phyloP scores from a whole-genome alignment of 2,888 invertebrate genomes.

The Tridacna crocea region DNA sequence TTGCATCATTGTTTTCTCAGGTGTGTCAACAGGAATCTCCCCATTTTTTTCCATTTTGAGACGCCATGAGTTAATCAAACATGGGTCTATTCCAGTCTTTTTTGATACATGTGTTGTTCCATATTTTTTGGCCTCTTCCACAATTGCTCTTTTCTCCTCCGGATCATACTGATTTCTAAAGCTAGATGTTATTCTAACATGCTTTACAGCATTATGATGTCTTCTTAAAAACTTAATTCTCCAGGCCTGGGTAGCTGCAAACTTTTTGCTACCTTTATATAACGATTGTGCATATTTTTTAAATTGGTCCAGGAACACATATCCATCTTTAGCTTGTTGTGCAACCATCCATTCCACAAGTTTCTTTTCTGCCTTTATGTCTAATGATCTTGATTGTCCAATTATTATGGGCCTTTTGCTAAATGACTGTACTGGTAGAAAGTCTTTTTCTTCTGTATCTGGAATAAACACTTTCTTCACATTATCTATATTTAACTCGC shows the following conservation, averaged over 20 bases:
- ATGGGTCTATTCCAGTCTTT: conserved; percentile 54
- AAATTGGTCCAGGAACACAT: conserved; percentile 59
- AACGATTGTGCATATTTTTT: conserved; percentile 58
- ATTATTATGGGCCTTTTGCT: conserved; percentile 54
- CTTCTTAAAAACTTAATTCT: conserved; percentile 54
- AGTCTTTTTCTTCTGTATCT: conserved; percentile 26
- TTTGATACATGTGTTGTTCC: conserved; percentile 57
- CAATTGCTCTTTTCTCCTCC: conserved; percentile 58
- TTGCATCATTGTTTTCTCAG: background rate
- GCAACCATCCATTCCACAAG: conserved; percentile 57
- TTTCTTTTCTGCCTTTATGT: conserved; percentile 58
- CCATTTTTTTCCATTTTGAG: conserved; percentile 50
- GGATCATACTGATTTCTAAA: conserved; percentile 58
- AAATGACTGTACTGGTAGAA: conserved; percentile 33
- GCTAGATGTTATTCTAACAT: conserved; percentile 55
- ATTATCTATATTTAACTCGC: conserved; percentile 50
- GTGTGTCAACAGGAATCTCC: conserved; percentile 21
- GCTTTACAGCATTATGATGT: conserved; percentile 55
- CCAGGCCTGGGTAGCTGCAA: conserved; percentile 63
- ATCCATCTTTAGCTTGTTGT: conserved; percentile 51
- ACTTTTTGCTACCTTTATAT: conserved; percentile 59
- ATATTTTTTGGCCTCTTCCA: conserved; percentile 52
- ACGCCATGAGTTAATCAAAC: conserved; percentile 57
- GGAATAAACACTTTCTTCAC: conserved; percentile 57
- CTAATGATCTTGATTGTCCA: conserved; percentile 56